These are phyloP conservation scores for Campoplex nolae DNA, from an alignment of 2,888 invertebrate genomes.

Conservation along the genomic window DNA sequence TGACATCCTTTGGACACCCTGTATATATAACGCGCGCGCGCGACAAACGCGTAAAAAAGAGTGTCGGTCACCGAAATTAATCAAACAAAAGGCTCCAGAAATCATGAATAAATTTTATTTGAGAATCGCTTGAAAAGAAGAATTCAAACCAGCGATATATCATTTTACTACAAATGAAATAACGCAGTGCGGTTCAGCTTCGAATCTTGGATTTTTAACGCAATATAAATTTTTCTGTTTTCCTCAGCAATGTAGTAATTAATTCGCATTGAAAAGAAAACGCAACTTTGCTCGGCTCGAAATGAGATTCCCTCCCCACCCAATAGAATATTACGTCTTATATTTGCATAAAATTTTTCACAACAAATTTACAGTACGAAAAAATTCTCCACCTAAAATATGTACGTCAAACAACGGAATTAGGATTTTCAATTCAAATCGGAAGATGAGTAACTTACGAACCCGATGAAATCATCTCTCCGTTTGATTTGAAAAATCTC, in stretches of 20 bases:
- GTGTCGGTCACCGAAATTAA: conserved; percentile 74
- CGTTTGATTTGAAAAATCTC: no score
- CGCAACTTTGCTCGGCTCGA: neutral
- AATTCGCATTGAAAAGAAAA: no score
- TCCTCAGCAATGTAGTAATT: no score
- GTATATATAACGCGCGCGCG: neutral
- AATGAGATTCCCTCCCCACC: neutral
- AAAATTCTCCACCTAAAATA: neutral
- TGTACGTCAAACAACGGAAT: no score
- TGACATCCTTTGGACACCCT: neutral
- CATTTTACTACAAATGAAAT: neutral
- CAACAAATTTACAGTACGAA: neutral
- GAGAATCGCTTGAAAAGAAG: neutral
- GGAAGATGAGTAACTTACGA: no score
- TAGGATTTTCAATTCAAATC: no score
- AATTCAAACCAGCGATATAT: neutral
- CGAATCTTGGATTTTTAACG: conserved; percentile 39
- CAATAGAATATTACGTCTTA: neutral
- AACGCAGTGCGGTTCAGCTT: conserved; percentile 57
- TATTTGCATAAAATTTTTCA: neutral
- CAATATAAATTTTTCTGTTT: no score
- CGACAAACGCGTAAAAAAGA: conserved; percentile 66
- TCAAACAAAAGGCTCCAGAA: conserved; percentile 18
- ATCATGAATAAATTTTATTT: conserved; percentile 31
- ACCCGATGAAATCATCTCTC: no score